These are phyloP conservation scores for Adineta ricciae DNA, from an alignment of 2,888 invertebrate genomes.

Conservation along the genomic window DNA sequence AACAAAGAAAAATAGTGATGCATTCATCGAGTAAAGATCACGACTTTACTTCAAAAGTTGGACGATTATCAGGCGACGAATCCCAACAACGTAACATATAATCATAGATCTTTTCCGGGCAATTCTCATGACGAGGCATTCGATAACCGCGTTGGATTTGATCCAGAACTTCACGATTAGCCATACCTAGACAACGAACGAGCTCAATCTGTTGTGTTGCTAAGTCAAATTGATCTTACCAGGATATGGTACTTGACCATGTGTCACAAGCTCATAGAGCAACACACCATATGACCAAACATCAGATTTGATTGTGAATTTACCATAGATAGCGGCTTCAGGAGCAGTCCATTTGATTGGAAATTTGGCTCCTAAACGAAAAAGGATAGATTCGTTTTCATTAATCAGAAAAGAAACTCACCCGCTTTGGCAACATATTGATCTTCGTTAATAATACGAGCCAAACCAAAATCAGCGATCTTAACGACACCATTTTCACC, in stretches of 20 bases:
- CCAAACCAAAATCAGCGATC: constrained; percentile 96
- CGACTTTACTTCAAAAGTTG: constrained; percentile 63
- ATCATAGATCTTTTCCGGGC: constrained; percentile 28
- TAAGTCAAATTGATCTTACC: constrained; percentile 23
- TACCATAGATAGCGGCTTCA: constrained; percentile 95
- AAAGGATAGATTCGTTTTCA: constrained; percentile 60
- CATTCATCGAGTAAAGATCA: not conserved
- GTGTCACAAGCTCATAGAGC: constrained; percentile 28
- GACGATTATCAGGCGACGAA: constrained; percentile 86
- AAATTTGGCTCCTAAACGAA: constrained; percentile 86
- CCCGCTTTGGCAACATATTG: constrained; percentile 67
- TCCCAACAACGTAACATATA: constrained; percentile 60
- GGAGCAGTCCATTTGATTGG: constrained; percentile 99
- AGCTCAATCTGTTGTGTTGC: not conserved
- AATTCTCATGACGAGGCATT: constrained; percentile 30
- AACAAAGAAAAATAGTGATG: not conserved
- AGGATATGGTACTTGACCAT: constrained; percentile 32
- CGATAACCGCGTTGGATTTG: constrained; percentile 31
- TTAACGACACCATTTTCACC: constrained; percentile 93
- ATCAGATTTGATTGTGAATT: constrained; percentile 77
- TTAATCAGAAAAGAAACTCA: constrained; percentile 68
- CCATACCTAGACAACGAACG: constrained; percentile 22
- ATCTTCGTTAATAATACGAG: constrained; percentile 80
- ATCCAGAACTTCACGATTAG: constrained; percentile 33
- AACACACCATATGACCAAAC: constrained; percentile 48